These are phyloP conservation scores for Laticauda colubrina DNA, from an alignment of 2,113 vertebrate genomes.

Conservation along the genomic window DNA sequence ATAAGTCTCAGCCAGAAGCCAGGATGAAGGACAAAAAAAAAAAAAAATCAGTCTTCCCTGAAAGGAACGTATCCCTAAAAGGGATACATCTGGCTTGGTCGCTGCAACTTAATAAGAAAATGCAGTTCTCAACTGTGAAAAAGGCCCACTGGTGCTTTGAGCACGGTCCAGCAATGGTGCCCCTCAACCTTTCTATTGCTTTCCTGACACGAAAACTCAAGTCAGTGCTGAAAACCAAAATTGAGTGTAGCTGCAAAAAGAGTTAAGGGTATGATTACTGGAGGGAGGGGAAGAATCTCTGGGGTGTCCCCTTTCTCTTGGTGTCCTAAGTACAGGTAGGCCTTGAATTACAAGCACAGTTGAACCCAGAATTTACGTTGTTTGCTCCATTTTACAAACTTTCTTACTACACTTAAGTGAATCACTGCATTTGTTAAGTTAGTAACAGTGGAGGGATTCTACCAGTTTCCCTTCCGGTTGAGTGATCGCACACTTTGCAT, in stretches of 20 bases:
- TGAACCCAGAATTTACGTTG: neutral
- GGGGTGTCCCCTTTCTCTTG: neutral
- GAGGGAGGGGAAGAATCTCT: too few species aligned
- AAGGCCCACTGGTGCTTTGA: neutral
- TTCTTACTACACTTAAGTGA: neutral
- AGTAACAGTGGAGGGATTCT: neutral
- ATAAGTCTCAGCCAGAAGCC: neutral
- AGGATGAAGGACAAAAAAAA: neutral
- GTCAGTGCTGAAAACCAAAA: neutral
- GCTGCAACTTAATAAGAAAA: neutral
- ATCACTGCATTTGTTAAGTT: neutral
- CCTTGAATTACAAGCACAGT: neutral
- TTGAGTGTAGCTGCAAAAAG: neutral
- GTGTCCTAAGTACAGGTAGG: neutral
- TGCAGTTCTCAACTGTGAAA: neutral
- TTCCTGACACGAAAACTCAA: neutral
- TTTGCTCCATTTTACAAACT: neutral
- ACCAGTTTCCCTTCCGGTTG: too few species aligned
- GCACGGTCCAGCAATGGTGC: neutral
- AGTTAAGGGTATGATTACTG: neutral
- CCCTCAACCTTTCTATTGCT: neutral
- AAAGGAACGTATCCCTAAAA: neutral
- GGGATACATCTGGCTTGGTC: neutral
- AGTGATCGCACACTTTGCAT: too few species aligned
- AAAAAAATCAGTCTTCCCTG: neutral